Evolutionary conservation across 2,888 invertebrate species (phyloP).

Genomic region (Carpatolechia fugitivella): DNA sequence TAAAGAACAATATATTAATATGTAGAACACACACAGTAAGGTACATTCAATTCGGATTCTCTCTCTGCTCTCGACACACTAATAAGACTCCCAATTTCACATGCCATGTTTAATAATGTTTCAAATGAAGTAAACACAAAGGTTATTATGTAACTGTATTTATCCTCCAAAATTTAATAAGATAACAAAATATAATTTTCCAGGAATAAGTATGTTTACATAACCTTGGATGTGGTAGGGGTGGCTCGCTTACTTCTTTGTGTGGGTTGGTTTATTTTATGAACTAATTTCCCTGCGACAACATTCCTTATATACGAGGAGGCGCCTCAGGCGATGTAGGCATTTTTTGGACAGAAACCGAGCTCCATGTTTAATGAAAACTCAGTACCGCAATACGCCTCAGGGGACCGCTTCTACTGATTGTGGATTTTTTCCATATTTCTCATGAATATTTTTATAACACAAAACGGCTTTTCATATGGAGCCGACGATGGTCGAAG

Average conservation of each 20-base stretch:
- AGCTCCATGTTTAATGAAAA: conserved; percentile 74
- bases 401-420: conserved; percentile 69
- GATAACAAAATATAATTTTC: conserved; percentile 5
- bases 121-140: conserved; percentile 7
- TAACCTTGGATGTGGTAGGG: conserved; percentile 38
- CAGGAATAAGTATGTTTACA: conserved; percentile 23
- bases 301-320: conserved; percentile 66
- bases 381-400: conserved; percentile 69
- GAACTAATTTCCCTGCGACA: conserved; percentile 73
- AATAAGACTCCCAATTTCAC: not conserved
- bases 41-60: no score
- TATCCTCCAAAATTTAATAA: conserved; percentile 7
- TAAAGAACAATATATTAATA: no score
- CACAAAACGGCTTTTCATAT: conserved; percentile 31
- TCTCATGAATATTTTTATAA: conserved; percentile 64
- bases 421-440: conserved; percentile 65
- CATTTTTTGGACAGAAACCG: conserved; percentile 66
- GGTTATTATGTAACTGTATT: not conserved
- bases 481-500: conserved; percentile 26
- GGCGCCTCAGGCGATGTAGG: conserved; percentile 59
- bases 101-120: not conserved
- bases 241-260: conserved; percentile 38
- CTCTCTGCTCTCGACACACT: not conserved
- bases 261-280: conserved; percentile 59
- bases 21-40: no score